Evolutionary conservation across 2,797 vertebrate species (phyloP), one percentile per base, ranked within the genome.

Genomic region (Amphiprion clarkii): DNA sequence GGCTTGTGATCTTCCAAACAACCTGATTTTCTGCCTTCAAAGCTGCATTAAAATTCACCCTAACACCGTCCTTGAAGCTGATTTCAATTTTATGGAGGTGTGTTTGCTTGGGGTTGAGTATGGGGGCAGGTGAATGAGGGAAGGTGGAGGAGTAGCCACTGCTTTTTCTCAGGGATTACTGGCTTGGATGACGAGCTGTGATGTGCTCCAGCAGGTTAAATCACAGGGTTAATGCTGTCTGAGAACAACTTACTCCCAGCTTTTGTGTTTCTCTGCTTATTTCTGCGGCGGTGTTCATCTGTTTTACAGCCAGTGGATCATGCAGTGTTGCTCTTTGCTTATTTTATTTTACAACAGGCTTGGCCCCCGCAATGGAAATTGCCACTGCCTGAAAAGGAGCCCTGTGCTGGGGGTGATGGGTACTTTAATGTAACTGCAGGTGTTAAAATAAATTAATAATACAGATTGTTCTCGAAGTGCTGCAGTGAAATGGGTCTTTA

Each of bases 81-180:
- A 89, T 88, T 89, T 74, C 29, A 64, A 31, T 89, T 88, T 87
- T 77, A 87, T 86, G 73, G 71, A 79, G 49, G 64, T 69, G 82
- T 86, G 87, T 89, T 91, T 86, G 79, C 79, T 74, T 52, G 1
- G 73, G 71, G 78, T 79, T 73, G 74, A 85, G 82, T 66, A 82
- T 80, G 85, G 89, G 89, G 81, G 65, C 87, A 80, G 65, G 65
- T 52, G 65, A 75, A 55, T 40, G 59, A 76, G 67, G 60, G 40
- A 29, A 9, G 67, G 14, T 66, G 49, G 66, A 80, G 52, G 67
- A 83, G 54, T 64, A 40, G 68, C 58, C 13, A 29, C 62, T 27
- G 58, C 60, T 69, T 63, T 85, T 81, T 74, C 69, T 59, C 5
- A 2, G 29, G 68, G 74, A 83, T 83, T 59, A 76, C 51, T 49